phyloP scores from a whole-genome alignment of 2,888 invertebrate species.

The Odontomyia ornata region DNA sequence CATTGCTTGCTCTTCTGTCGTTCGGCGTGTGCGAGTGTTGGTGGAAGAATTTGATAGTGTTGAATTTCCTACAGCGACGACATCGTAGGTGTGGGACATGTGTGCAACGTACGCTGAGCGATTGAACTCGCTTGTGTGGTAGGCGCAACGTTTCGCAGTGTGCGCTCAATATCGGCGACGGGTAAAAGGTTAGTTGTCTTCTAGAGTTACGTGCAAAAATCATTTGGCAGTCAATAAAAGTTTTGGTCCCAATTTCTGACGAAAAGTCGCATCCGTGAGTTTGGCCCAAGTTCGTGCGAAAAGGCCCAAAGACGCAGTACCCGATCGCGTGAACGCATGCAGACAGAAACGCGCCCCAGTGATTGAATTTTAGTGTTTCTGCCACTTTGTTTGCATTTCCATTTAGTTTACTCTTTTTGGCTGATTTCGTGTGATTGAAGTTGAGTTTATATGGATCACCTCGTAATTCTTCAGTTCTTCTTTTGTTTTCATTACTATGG shows the following conservation, averaged over 20 bases:
- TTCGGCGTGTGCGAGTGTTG: slow-evolving; percentile 46
- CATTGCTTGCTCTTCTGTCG: not conserved
- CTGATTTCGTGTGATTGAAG: slow-evolving; percentile 48
- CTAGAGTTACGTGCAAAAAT: slow-evolving; percentile 26
- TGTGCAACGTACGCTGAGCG: not conserved
- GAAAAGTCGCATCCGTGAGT: not conserved
- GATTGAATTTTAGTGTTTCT: slow-evolving; percentile 45
- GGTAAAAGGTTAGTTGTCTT: slow-evolving; percentile 44
- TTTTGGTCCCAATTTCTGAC: not conserved
- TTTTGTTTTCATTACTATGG: slow-evolving; percentile 69
- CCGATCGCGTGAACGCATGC: slow-evolving; percentile 19
- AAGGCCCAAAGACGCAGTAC: not conserved
- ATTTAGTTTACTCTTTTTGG: slow-evolving; percentile 50
- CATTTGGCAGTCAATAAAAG: slow-evolving; percentile 6
- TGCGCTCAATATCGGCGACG: slow-evolving; percentile 27
- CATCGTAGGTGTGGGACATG: not conserved
- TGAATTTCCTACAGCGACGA: not conserved
- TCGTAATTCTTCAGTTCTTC: slow-evolving; percentile 20
- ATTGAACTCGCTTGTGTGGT: not conserved
- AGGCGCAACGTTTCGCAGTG: slow-evolving; percentile 21
- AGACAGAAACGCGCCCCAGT: slow-evolving; percentile 49
- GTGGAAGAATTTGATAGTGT: slow-evolving; percentile 43
- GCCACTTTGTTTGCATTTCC: slow-evolving; percentile 49
- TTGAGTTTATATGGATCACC: slow-evolving; percentile 38
- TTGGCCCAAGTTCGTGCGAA: not conserved